A percentile compares a stretch with the other conserved stretches of the same genome.
Conservation (phyloP, 2,888 invertebrate species). For the Phoronis australis region DNA sequence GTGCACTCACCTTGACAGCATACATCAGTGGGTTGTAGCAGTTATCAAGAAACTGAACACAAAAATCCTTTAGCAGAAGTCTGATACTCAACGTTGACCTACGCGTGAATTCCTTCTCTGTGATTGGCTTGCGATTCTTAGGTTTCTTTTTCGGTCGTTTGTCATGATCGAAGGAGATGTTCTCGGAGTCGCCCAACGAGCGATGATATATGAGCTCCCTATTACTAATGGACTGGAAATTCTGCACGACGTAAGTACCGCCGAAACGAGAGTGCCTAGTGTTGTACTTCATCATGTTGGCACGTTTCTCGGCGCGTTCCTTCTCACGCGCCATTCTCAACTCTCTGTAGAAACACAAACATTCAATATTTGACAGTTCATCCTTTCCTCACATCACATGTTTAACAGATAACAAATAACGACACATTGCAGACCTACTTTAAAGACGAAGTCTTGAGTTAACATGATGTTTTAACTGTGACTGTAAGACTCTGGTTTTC, state of each 20-base stretch:
- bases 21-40: constrained; percentile 91
- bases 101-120: constrained; percentile 62
- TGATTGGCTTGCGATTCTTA: constrained; percentile 70
- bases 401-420: too few relatives aligned
- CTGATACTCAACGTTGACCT: constrained; percentile 84
- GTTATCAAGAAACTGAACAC: constrained; percentile 83
- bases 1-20: constrained; percentile 68
- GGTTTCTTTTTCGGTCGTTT: constrained; percentile 68
- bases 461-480: too few relatives aligned
- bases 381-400: too few relatives aligned
- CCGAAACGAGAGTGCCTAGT: constrained; percentile 79
- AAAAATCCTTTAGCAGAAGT: constrained; percentile 84
- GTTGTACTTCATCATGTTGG: constrained; percentile 32
- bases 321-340: constrained; percentile 60
- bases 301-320: constrained; percentile 63
- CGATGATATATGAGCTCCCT: constrained; percentile 81
- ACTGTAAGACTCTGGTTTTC: too few relatives aligned
- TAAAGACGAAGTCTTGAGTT: too few relatives aligned
- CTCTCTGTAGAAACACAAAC: constrained; percentile 31
- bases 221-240: constrained; percentile 87
- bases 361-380: too few relatives aligned
- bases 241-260: constrained; percentile 85
- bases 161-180: constrained; percentile 71
- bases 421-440: too few relatives aligned
- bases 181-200: constrained; percentile 70